A percentile compares a stretch with the other conserved stretches of the same genome.
Evolutionary conservation across 2,888 invertebrate species (phyloP).

Genomic region (Salpingus planirostris): DNA sequence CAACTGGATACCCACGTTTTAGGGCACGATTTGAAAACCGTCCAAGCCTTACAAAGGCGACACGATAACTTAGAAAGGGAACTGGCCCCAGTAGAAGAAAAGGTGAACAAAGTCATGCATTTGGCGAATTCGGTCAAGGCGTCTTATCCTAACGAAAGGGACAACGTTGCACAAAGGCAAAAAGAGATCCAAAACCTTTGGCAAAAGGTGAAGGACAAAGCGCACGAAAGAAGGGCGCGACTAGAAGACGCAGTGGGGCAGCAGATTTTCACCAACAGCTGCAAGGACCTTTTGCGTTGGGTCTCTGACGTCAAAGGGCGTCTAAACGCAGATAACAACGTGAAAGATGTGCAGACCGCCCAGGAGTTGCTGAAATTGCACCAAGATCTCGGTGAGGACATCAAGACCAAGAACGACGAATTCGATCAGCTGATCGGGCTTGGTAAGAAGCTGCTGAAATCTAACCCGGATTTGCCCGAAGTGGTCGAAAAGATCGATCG

Average conservation of each 20-base stretch:
- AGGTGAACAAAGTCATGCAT: slow-evolving; percentile 70
- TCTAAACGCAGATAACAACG: slow-evolving; percentile 65
- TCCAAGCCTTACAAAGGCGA: slow-evolving; percentile 80
- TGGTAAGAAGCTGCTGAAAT: slow-evolving; percentile 63
- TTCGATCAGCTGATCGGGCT: slow-evolving; percentile 75
- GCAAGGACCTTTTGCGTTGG: slow-evolving; percentile 75
- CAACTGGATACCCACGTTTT: slow-evolving; percentile 71
- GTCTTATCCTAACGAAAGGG: slow-evolving; percentile 83
- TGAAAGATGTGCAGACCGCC: slow-evolving; percentile 87
- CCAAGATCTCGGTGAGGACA: slow-evolving; percentile 83
- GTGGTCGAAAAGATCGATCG: slow-evolving; percentile 66
- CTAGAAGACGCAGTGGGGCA: slow-evolving; percentile 92
- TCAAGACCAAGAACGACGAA: slow-evolving; percentile 84
- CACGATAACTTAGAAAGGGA: slow-evolving; percentile 93
- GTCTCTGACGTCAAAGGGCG: slow-evolving; percentile 70
- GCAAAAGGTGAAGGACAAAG: slow-evolving; percentile 80
- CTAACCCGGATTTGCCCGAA: slow-evolving; percentile 67
- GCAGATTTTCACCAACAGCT: slow-evolving; percentile 84
- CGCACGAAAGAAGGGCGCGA: slow-evolving; percentile 70
- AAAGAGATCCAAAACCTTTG: slow-evolving; percentile 80
- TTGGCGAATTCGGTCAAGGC: slow-evolving; percentile 85
- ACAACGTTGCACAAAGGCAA: slow-evolving; percentile 77
- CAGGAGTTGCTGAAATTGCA: slow-evolving; percentile 84
- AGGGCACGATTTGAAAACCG: slow-evolving; percentile 83
- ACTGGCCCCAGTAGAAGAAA: slow-evolving; percentile 88